These are phyloP conservation scores for Procavia capensis DNA, from an alignment of 2,113 vertebrate species.

Conservation along the genomic window DNA sequence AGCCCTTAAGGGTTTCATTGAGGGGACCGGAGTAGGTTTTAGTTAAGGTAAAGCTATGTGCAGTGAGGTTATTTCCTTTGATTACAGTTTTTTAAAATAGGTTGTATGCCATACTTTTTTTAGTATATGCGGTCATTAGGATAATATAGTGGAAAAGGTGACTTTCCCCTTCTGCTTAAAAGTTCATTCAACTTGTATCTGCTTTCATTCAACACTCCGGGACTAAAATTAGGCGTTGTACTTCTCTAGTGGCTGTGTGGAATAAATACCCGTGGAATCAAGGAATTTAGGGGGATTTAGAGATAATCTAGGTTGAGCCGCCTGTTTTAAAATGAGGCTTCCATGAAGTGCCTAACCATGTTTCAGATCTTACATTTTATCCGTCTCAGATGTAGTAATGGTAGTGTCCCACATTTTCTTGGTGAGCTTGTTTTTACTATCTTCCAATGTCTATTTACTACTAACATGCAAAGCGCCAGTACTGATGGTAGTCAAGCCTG, in stretches of 20 bases:
- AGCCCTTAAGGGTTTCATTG: background rate
- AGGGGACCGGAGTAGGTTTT: background rate
- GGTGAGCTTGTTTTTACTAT: background rate
- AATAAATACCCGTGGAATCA: background rate
- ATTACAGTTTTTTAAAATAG: background rate
- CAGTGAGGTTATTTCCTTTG: background rate
- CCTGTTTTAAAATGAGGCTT: background rate
- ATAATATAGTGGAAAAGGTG: background rate
- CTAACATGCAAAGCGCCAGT: background rate
- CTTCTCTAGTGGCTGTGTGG: background rate
- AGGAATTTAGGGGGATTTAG: background rate
- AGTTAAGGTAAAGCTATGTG: background rate
- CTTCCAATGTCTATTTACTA: background rate
- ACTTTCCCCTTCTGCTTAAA: background rate
- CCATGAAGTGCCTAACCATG: background rate
- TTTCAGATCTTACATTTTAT: background rate
- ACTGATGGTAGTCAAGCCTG: background rate
- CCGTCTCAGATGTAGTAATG: background rate
- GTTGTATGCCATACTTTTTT: conserved; percentile 50
- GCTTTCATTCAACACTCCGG: background rate
- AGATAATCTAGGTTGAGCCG: background rate
- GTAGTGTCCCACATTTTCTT: background rate
- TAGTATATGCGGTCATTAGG: background rate
- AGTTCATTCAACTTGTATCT: background rate
- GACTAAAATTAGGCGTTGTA: background rate